phyloP scores from a whole-genome alignment of 1,140 invertebrate species.

The Pogonomyrmex californicus region DNA sequence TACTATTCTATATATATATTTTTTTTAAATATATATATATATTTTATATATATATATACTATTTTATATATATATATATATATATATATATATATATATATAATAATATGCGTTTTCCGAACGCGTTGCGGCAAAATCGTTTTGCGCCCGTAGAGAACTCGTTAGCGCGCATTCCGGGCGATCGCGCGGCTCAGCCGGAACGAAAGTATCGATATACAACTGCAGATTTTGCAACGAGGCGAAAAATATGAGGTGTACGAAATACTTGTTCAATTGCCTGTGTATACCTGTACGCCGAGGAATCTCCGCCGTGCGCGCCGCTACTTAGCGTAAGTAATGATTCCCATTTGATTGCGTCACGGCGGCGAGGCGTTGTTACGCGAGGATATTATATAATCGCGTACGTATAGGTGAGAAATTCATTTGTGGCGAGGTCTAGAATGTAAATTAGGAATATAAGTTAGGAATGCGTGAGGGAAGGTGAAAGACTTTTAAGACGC shows the following conservation, averaged over 20 bases:
- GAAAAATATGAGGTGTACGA: neutral
- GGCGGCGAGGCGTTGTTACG: neutral
- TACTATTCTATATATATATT: too few species aligned
- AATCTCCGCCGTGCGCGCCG: neutral
- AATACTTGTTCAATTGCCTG: neutral
- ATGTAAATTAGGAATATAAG: neutral
- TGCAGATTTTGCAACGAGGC: conserved; percentile 22
- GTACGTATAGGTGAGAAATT: neutral
- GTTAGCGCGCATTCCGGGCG: conserved; percentile 17
- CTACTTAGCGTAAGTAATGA: conserved; percentile 22
- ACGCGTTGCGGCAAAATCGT: neutral
- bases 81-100: too few species aligned
- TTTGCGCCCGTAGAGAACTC: conserved; percentile 4
- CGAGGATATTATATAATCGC: conserved; percentile 4
- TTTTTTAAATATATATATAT: too few species aligned
- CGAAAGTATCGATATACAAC: conserved; percentile 14
- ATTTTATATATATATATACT: too few species aligned
- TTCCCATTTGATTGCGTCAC: conserved; percentile 9
- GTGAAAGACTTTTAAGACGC: neutral
- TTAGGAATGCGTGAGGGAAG: neutral
- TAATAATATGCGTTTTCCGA: neutral
- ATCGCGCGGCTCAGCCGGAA: neutral
- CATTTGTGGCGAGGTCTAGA: conserved; percentile 10
- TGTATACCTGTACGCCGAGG: neutral
- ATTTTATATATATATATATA: too few species aligned